Evolutionary conservation across 2,113 vertebrate species (phyloP), one percentile per base, ranked within the genome.

Genomic region (Atrichornis clamosus): DNA sequence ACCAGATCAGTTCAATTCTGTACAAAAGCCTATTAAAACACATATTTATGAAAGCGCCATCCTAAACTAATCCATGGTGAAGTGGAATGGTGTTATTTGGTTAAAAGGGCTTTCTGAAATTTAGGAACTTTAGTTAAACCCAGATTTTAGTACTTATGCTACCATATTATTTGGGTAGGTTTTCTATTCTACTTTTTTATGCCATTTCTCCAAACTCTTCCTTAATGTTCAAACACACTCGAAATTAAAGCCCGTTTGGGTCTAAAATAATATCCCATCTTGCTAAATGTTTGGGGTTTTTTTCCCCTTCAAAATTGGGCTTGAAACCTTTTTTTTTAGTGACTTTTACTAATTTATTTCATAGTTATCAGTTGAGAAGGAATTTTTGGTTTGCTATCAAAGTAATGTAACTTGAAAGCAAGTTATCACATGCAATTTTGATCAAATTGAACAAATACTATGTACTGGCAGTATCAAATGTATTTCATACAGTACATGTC

Each of bases 401-500:
- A 96, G 50, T 62, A 93, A 96, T 24, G 56, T 39, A 87, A 88
- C 84, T 94, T 89, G 60, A 96, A 97, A 98, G 75, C 60, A 96
- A 96, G 96, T 96, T 67, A 84, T 70, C 30, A 95, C 55, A 92
- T 93, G 95, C 65, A 78, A n/a, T 95, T 95, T 96, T 95, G 85
- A 93, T 96, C 63, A 91, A 97, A 96, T 46, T 33, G 42, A 84
- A 65, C 78, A 84, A 90, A 63, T 68, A 56, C 8, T 59, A 75
- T 24, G 23, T 83, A 56, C n/a, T 94, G 80, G 56, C 37, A 93
- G 88, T 89, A 89, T 30, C 55, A 62, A 92, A 72, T 55, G 49
- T 46, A 94, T 27, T 87, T 84, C 28, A 88, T 69, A 90, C 59
- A 94, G 84, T 94, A 93, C 88, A 78, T 62, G 81, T 85, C 62